phyloP scores from a whole-genome alignment of 1,140 invertebrate genomes.

The Drosophila virilis region DNA sequence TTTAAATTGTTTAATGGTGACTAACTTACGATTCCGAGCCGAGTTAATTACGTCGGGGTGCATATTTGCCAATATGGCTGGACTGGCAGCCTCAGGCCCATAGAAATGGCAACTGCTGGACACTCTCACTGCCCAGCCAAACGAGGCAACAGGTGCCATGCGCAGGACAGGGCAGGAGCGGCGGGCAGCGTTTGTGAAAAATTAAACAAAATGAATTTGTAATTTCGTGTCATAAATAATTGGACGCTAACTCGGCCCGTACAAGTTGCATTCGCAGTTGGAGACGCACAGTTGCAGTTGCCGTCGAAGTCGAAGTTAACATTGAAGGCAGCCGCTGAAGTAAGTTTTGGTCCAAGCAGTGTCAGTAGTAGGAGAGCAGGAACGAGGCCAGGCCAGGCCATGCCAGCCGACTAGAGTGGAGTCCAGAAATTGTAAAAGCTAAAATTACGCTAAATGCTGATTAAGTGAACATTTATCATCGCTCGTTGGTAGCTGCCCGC shows the following conservation, averaged over 20 bases:
- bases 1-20: constrained; percentile 83
- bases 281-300: constrained; percentile 25
- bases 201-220: constrained; percentile 84
- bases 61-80: constrained; percentile 76
- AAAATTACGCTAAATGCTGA: constrained; percentile 84
- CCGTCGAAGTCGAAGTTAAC: constrained; percentile 15
- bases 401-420: constrained; percentile 21
- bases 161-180: constrained; percentile 4
- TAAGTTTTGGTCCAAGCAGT: constrained; percentile 46
- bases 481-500: constrained; percentile 59
- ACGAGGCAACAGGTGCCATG: constrained; percentile 58
- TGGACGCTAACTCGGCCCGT: constrained; percentile 71
- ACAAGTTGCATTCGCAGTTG: constrained; percentile 38
- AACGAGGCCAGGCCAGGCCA: constrained; percentile 26
- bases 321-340: constrained; percentile 11
- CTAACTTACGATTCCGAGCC: constrained; percentile 81
- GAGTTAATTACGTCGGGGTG: constrained; percentile 81
- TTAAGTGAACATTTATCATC: constrained; percentile 84
- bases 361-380: constrained; percentile 33
- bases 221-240: constrained; percentile 84
- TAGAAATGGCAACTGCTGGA: constrained; percentile 52
- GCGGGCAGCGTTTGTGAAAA: constrained; percentile 73
- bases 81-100: constrained; percentile 50
- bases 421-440: constrained; percentile 76
- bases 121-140: constrained; percentile 52